Evolutionary conservation across 2,113 vertebrate genomes (phyloP).

Genomic region (Elachura formosa): DNA sequence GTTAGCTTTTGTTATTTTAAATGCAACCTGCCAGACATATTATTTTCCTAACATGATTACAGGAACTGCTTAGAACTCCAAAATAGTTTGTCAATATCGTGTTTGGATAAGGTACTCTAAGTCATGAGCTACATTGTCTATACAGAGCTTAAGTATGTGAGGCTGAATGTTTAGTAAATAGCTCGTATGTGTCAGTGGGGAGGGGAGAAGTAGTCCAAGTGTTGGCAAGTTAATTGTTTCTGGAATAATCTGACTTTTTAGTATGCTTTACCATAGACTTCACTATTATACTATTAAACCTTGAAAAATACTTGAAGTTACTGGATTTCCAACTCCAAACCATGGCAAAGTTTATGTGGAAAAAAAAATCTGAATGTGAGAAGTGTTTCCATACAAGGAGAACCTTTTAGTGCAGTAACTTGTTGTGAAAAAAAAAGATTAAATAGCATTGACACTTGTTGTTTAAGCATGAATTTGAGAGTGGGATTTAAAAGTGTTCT

Average conservation of each 20-base stretch:
- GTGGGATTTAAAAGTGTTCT: not conserved
- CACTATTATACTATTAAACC: not conserved
- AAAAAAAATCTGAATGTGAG: not conserved
- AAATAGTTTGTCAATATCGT: rapidly evolving
- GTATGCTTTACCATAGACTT: not conserved
- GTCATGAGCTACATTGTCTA: not conserved
- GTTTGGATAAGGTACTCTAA: not conserved
- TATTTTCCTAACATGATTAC: not conserved
- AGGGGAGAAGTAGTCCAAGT: not conserved
- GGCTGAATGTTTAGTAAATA: not conserved
- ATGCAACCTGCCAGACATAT: not conserved
- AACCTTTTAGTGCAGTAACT: not conserved
- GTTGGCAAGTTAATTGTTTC: not conserved
- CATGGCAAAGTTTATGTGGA: not conserved
- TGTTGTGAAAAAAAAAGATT: not conserved
- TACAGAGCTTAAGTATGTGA: not conserved
- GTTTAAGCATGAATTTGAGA: not conserved
- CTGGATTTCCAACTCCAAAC: not conserved
- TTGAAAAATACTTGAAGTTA: not conserved
- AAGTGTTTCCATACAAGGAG: not conserved
- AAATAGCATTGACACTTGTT: not conserved
- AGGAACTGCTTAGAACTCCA: not conserved
- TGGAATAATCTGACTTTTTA: not conserved
- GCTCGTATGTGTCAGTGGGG: not conserved
- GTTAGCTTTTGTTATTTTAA: not conserved